phyloP scores from a whole-genome alignment of 2,113 vertebrate species.

The Bos taurus region ARS-UCD2.0 NC_037340.1:58999501-59000000 shows the following conservation, averaged over 20 bases:
- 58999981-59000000: too few species aligned
- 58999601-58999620: not conserved
- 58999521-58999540: rapidly evolving
- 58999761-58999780: not conserved
- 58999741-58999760: not conserved
- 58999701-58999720: not conserved
- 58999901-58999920: not conserved
- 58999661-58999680: not conserved
- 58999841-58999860: not conserved
- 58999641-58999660: not conserved
- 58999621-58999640: not conserved
- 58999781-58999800: not conserved
- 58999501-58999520: not conserved
- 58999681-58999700: not conserved
- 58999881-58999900: not conserved
- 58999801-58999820: not conserved
- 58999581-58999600: not conserved
- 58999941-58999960: not conserved
- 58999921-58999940: not conserved
- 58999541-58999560: too few species aligned
- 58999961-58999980: too few species aligned
- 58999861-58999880: not conserved
- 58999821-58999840: not conserved
- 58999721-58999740: not conserved
- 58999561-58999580: not conserved